Percentiles rank a stretch among this genome's conserved stretches.
Evolutionary conservation across 2,113 vertebrate species (phyloP).

Genomic region (Hemibagrus wyckioides): DNA sequence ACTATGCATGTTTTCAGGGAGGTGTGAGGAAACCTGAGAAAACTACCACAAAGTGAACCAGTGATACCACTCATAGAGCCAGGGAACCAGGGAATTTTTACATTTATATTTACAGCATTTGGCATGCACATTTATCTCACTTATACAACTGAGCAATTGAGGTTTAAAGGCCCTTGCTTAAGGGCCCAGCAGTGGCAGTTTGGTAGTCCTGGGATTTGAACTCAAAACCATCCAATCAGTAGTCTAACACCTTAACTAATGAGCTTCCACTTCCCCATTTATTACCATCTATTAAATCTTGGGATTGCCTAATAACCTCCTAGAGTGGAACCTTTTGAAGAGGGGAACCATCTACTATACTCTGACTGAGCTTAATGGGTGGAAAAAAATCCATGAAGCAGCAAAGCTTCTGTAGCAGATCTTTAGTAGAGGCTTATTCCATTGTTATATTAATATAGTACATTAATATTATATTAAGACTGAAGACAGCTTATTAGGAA

Average conservation of each 20-base stretch:
- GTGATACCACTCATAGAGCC: background rate
- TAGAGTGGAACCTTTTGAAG: background rate
- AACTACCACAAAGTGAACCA: background rate
- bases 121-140: too few species aligned
- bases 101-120: too few species aligned
- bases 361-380: too few species aligned
- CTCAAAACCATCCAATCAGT: too few species aligned
- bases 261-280: background rate
- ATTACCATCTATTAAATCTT: too few species aligned
- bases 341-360: background rate
- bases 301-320: background rate
- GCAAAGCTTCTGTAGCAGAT: background rate
- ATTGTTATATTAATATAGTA: too few species aligned
- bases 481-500: background rate
- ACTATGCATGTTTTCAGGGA: background rate
- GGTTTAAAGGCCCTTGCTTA: too few species aligned
- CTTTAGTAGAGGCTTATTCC: background rate
- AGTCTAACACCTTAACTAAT: too few species aligned
- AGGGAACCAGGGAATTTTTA: background rate
- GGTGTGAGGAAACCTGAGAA: background rate
- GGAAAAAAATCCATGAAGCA: too few species aligned
- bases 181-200: too few species aligned
- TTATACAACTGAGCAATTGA: too few species aligned
- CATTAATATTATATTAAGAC: background rate
- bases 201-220: too few species aligned